Evolutionary conservation across 1,140 invertebrate genomes (phyloP).

Genomic region (Neotoxoptera formosana): DNA sequence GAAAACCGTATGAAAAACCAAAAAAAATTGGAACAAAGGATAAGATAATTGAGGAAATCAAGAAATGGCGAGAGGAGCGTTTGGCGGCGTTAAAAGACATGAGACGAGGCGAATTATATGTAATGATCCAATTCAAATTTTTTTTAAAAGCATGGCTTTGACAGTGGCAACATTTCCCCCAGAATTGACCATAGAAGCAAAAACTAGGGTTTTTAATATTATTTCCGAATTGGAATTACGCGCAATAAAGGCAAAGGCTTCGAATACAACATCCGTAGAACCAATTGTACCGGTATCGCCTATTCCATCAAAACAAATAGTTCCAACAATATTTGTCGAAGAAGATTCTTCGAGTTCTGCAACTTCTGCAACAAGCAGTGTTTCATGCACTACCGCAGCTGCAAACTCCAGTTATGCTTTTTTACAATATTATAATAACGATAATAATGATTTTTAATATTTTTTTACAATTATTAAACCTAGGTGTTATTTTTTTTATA

Average conservation of each 20-base stretch:
- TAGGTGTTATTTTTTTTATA: neutral
- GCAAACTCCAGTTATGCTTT: neutral
- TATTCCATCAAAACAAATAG: neutral
- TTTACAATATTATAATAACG: neutral
- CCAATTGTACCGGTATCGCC: neutral
- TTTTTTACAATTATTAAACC: neutral
- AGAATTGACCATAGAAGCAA: neutral
- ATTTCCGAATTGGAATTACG: constrained; percentile 5
- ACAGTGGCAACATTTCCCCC: neutral
- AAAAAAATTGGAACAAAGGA: neutral
- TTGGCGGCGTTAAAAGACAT: constrained; percentile 28
- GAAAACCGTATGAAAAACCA: neutral
- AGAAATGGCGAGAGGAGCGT: constrained; percentile 8
- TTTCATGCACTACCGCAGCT: neutral
- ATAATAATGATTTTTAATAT: neutral
- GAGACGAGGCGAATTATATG: neutral
- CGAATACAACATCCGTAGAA: neutral
- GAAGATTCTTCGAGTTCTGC: neutral
- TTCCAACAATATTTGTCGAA: neutral
- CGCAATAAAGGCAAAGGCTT: neutral
- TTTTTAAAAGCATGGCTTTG: constrained; percentile 36
- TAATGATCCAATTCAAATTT: constrained; percentile 35
- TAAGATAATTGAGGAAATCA: constrained; percentile 23
- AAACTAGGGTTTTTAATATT: neutral
- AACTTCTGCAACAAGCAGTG: neutral